These are phyloP conservation scores for Brotula barbata DNA, from an alignment of 2,797 vertebrate genomes.

Conservation along the genomic window DNA sequence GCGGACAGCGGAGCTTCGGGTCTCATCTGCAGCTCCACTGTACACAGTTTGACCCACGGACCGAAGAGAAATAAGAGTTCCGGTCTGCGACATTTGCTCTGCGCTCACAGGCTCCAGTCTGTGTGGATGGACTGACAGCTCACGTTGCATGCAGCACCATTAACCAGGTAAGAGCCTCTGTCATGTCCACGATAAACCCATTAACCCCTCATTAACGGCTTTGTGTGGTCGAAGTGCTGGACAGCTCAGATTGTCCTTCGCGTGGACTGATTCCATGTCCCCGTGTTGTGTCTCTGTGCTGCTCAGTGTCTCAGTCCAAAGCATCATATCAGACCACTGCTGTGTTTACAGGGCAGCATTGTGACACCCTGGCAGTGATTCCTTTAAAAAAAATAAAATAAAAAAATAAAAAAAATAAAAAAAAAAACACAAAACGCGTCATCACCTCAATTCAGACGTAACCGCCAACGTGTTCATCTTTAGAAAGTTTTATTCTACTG, in stretches of 20 bases:
- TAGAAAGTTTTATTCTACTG: too few relatives aligned
- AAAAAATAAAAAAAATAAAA: too few relatives aligned
- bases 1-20: background rate
- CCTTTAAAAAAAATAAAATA: too few relatives aligned
- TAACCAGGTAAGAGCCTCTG: slow-evolving; percentile 51
- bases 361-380: background rate
- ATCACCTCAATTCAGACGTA: too few relatives aligned
- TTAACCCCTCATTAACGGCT: background rate
- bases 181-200: background rate
- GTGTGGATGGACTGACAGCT: slow-evolving; percentile 50
- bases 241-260: background rate
- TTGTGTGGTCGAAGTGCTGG: background rate
- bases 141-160: slow-evolving; percentile 30
- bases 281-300: slow-evolving; percentile 4
- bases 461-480: too few relatives aligned
- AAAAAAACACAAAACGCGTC: too few relatives aligned
- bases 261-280: background rate
- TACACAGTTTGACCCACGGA: background rate
- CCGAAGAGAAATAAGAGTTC: background rate
- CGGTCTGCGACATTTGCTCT: background rate
- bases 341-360: slow-evolving; percentile 2
- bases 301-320: slow-evolving; percentile 1
- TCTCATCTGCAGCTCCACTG: background rate
- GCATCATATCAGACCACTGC: background rate
- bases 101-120: background rate